Base-by-base conservation (phyloP, 1,140 invertebrate genomes). In the Heliconius nattereri region DNA sequence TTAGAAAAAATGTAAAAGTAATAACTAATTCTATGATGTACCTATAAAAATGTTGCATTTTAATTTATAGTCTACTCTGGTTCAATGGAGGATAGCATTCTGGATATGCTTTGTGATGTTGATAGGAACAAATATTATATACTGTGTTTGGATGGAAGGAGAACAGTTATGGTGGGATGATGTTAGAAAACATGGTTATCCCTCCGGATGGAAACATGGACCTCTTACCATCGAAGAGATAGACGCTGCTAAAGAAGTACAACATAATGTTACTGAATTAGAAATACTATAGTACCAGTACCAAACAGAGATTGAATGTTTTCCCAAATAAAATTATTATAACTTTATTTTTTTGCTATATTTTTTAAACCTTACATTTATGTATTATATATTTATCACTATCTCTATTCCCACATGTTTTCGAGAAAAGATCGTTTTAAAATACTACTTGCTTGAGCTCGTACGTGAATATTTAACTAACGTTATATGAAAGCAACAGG, bases 31-130 rank as follows among this genome's bases (percentile, higher is more conserved):
- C 5, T 45, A 5, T 45, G 40, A 45, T 0, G 0, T 40, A 40
- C 2, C 13, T 16, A 45, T 66, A 2, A 26, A 26, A 66, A 11
- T 11, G 3, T 9, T 66, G 0, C 16, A 1, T 16, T 26, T 66
- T 66, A 23, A 54, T 37, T 94, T 95, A 73, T 90, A 98, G 97
- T 96, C 96, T 85, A 96, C 96, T 7, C 84, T 97, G 19, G 87
- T 94, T 8, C 96, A 98, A 91, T 98, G 98, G 98, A 95, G 97
- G 73, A 90, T 95, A 2, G 97, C 98, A 0, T 98, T 98, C 87
- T 98, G 97, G 96, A 96, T 98, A 45, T 96, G 96, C 7, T 96
- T 97, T 70, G 96, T 85, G 0, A 95, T 98, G 2, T 96, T 98
- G 73, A 88, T 96, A 3, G 87, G 96, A 20, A 97, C 97, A 0